A percentile compares a stretch with the other conserved stretches of the same genome.
Conservation (phyloP, 2,888 invertebrate genomes). For the Ligdia adustata region DNA sequence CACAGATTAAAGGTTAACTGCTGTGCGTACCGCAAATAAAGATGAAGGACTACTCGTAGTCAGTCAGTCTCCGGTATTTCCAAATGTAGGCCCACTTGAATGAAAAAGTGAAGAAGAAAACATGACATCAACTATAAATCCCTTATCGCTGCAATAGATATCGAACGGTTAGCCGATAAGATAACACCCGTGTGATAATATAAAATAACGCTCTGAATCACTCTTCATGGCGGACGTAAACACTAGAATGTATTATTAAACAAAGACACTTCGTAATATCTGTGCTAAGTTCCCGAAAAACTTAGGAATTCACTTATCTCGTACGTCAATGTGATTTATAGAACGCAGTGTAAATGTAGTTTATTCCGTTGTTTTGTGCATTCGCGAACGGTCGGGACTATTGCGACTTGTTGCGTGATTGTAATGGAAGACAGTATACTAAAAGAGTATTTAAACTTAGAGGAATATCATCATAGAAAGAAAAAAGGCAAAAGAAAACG, state of each 20-base stretch:
- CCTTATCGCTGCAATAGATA: constrained; percentile 21
- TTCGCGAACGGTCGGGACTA: background rate
- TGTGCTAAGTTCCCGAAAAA: constrained; percentile 3
- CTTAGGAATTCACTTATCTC: constrained; percentile 3
- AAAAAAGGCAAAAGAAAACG: constrained; percentile 35
- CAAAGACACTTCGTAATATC: constrained; percentile 5
- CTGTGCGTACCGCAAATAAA: no score
- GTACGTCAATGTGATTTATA: constrained; percentile 3
- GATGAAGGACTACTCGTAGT: no score
- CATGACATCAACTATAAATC: constrained; percentile 23
- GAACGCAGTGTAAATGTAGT: background rate
- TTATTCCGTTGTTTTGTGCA: background rate
- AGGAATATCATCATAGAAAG: constrained; percentile 12
- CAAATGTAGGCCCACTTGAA: background rate
- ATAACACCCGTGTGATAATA: constrained; percentile 15
- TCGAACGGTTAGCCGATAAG: constrained; percentile 20
- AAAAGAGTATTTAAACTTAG: constrained; percentile 5
- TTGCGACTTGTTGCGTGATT: background rate
- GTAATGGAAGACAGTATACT: constrained; percentile 8
- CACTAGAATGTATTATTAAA: constrained; percentile 9
- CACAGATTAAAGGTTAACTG: no score
- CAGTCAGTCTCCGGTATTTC: constrained; percentile 15
- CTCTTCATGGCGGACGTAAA: constrained; percentile 6
- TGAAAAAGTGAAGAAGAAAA: constrained; percentile 5
- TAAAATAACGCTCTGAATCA: constrained; percentile 14